Evolutionary conservation across 2,797 vertebrate species (phyloP), one percentile per base, ranked within the genome.

Genomic region (Siniperca undulata): DNA sequence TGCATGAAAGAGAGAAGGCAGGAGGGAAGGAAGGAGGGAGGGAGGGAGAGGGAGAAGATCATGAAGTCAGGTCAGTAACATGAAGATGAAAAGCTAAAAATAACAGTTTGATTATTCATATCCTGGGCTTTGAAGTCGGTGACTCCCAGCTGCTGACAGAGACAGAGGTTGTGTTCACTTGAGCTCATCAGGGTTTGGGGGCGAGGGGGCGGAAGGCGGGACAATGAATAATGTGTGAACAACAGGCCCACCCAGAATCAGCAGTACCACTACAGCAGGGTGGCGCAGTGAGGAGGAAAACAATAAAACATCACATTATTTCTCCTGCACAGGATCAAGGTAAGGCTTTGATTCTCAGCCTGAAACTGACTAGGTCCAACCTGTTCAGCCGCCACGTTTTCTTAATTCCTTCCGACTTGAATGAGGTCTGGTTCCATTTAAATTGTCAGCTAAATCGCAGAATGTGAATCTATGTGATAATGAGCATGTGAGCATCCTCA

Each of bases 31-130:
- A 60, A 20, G 77, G 19, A 64, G 27, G 1, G 46, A 64, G 27
- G 1, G 46, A 52, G 24, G 46, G 53, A 16, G 27, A 16, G 27
- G 16, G 55, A 73, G 84, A 62, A 78, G 78, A 91, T 85, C 73
- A 78, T 78, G 24, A 70, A 85, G 91, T 82, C 84, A 84, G 86
- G 90, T 93, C 85, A 89, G 86, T 83, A 83, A 90, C 78, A 85
- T 64, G 60, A 85, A 59, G 88, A 92, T 81, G 62, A 82, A 77
- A 85, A 61, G 90, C 86, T 91, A 91, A 92, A 92, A 90, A 92
- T 92, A 92, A 77, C 87, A 19, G 64, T 86, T 91, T 90, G 88
- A 93, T 91, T 92, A 92, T 93, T 92, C 86, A 91, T 88, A 82
- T 81, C 64, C 46, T 0, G 4, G 38, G 74, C 89, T 93, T 92